Percentiles rank a stretch among this genome's conserved stretches.
These are phyloP conservation scores for Valencia hispanica DNA, from an alignment of 2,797 vertebrate genomes.

Conservation along the genomic window DNA sequence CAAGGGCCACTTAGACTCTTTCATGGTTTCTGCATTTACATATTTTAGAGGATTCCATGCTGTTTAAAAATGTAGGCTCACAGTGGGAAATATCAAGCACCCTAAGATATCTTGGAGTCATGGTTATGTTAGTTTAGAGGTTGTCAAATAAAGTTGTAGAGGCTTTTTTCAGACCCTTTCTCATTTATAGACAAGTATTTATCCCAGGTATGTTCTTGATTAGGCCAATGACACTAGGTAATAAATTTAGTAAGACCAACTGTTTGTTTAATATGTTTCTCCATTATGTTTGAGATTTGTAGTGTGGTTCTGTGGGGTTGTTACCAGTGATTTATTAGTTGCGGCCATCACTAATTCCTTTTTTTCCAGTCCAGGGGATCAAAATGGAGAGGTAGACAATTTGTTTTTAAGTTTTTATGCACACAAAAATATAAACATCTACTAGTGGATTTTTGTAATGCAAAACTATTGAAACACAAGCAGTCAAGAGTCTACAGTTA, in stretches of 20 bases:
- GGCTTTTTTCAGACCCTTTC: background rate
- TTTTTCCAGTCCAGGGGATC: background rate
- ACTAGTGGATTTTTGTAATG: background rate
- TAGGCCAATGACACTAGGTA: no score
- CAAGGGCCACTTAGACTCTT: conserved; percentile 28
- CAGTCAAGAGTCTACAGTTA: background rate
- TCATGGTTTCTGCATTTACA: conserved; percentile 21
- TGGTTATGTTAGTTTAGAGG: background rate
- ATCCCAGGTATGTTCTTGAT: no score
- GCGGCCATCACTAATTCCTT: background rate
- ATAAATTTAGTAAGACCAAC: no score
- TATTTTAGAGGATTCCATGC: conserved; percentile 18
- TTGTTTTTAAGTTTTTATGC: no score
- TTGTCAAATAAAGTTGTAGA: background rate
- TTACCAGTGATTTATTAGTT: background rate
- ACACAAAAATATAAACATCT: background rate
- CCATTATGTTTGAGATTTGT: background rate
- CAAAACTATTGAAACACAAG: background rate
- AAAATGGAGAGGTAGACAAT: background rate
- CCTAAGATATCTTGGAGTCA: background rate
- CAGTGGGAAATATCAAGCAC: conserved; percentile 2
- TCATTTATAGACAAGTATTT: background rate
- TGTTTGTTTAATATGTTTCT: background rate
- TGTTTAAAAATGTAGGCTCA: conserved; percentile 17
- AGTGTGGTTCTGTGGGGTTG: background rate